Percentiles rank a stretch among this genome's conserved stretches.
phyloP scores from a whole-genome alignment of 2,888 invertebrate genomes.

The Schizotus pectinicornis region DNA sequence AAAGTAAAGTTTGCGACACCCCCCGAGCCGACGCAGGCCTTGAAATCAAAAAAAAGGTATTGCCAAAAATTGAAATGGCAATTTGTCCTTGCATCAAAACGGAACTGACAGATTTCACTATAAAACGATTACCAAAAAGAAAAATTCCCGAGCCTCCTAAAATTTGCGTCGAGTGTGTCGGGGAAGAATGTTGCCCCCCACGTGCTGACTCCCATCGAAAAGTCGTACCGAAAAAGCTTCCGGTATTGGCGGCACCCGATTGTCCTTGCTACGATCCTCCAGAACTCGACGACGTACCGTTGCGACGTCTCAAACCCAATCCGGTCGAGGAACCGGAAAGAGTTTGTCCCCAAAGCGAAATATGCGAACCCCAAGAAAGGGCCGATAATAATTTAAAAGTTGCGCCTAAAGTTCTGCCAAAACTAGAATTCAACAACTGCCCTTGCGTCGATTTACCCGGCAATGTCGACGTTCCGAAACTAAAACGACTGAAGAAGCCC shows the following conservation, averaged over 20 bases:
- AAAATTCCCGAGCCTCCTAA: constrained; percentile 15
- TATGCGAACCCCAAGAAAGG: too few species aligned
- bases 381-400: too few species aligned
- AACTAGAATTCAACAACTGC: constrained; percentile 25
- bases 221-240: too few species aligned
- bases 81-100: constrained; percentile 19
- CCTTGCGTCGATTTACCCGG: constrained; percentile 9
- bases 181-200: constrained; percentile 10
- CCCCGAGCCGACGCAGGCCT: constrained; percentile 30
- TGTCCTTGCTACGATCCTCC: too few species aligned
- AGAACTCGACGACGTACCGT: too few species aligned
- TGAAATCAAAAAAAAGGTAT: constrained; percentile 18
- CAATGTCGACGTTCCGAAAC: not conserved
- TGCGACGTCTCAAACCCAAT: too few species aligned
- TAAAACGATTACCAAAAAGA: constrained; percentile 24
- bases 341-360: too few species aligned
- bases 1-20: not conserved
- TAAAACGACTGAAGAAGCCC: not conserved
- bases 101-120: constrained; percentile 20
- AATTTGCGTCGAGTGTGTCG: constrained; percentile 3
- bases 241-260: too few species aligned
- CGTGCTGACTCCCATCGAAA: constrained; percentile 20
- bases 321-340: too few species aligned
- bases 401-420: constrained; percentile 19
- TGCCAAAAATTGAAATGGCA: constrained; percentile 17